Percentiles rank a stretch among this genome's conserved stretches.
phyloP scores from a whole-genome alignment of 2,797 vertebrate species.

The Pterois miles region DNA sequence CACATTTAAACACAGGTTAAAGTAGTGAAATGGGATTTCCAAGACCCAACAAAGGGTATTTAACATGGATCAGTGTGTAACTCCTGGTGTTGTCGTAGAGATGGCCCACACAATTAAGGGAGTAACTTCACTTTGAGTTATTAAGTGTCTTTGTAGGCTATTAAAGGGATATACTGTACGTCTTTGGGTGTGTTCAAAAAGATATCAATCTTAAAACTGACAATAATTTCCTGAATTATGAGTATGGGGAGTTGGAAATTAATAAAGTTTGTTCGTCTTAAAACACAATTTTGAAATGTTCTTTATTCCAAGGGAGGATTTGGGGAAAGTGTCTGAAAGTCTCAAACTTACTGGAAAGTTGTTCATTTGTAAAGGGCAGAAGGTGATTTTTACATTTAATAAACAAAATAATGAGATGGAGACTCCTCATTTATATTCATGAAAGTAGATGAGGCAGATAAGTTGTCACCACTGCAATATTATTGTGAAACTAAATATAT shows the following conservation, averaged over 20 bases:
- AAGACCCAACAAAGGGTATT: neutral
- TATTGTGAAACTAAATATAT: neutral
- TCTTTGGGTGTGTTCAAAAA: conserved; percentile 26
- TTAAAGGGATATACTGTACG: neutral
- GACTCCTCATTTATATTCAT: neutral
- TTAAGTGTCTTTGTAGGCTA: neutral
- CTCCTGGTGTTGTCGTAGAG: neutral
- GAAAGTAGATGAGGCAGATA: neutral
- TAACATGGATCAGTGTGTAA: neutral
- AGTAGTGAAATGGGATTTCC: neutral
- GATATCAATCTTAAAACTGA: conserved; percentile 15
- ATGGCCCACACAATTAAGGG: conserved; percentile 2
- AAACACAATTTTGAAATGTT: neutral
- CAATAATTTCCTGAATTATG: conserved; percentile 23
- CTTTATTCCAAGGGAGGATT: neutral
- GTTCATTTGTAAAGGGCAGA: neutral
- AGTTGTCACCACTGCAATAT: too few species aligned
- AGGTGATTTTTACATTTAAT: neutral
- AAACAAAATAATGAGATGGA: neutral
- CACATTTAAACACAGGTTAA: neutral
- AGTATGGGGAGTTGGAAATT: neutral
- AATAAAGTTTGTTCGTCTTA: neutral
- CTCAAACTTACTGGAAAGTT: neutral
- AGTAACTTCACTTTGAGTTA: neutral
- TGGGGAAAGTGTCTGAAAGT: neutral